A percentile compares a stretch with the other conserved stretches of the same genome.
Evolutionary conservation across 2,888 invertebrate species (phyloP).

Genomic region (Drosophila suboccidentalis): DNA sequence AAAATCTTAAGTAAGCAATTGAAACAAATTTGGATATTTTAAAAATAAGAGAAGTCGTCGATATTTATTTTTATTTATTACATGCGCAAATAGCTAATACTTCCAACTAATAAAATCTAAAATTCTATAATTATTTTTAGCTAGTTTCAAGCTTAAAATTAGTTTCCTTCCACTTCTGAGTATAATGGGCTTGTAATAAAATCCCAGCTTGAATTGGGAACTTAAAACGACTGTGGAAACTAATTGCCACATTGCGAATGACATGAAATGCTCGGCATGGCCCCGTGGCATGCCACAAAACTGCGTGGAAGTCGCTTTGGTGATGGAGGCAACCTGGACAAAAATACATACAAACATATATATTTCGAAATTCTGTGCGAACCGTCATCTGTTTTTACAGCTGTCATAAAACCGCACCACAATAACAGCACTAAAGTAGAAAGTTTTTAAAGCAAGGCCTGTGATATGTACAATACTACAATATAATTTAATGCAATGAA

Average conservation of each 20-base stretch:
- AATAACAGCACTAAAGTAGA: conserved; percentile 47
- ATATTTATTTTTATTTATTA: too few species aligned
- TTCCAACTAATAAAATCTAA: too few species aligned
- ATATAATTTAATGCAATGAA: conserved; percentile 61
- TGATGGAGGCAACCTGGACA: conserved; percentile 24
- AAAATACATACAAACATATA: conserved; percentile 3
- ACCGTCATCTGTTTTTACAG: conserved; percentile 76
- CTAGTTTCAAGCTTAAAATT: conserved; percentile 8
- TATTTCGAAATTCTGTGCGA: conserved; percentile 19
- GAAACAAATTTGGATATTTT: too few species aligned
- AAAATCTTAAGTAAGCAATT: too few species aligned
- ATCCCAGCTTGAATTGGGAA: conserved; percentile 13
- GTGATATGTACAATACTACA: conserved; percentile 1
- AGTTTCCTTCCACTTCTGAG: not conserved
- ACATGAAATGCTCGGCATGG: conserved; percentile 26
- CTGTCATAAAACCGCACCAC: conserved; percentile 68
- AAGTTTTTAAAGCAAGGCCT: conserved; percentile 61
- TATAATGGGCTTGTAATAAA: conserved; percentile 14
- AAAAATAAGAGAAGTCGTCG: too few species aligned
- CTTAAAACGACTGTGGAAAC: conserved; percentile 46
- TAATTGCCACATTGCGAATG: conserved; percentile 58
- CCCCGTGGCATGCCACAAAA: conserved; percentile 26
- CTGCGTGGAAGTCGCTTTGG: conserved; percentile 21
- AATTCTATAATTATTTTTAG: not conserved
- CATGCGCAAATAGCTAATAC: too few species aligned